These are phyloP conservation scores for Podocnemis expansa DNA, from an alignment of 2,113 vertebrate genomes.

Conservation along the genomic window DNA sequence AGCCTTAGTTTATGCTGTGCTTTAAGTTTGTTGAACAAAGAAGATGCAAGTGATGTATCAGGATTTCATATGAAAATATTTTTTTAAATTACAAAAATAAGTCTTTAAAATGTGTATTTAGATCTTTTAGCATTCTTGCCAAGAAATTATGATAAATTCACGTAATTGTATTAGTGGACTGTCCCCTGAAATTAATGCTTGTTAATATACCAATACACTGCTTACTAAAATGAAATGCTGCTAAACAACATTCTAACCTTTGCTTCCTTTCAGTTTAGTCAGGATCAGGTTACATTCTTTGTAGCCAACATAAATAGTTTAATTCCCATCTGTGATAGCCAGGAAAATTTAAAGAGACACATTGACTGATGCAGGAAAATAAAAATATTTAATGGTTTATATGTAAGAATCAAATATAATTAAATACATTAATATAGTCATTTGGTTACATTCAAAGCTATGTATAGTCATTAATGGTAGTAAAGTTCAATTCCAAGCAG, in stretches of 20 bases:
- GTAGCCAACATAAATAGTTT: constrained; percentile 2
- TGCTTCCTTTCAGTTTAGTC: background rate
- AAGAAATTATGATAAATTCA: background rate
- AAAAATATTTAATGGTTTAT: constrained; percentile 31
- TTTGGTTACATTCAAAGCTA: constrained; percentile 47
- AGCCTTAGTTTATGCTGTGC: background rate
- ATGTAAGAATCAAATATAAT: constrained; percentile 50
- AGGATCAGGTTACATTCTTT: background rate
- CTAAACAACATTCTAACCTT: background rate
- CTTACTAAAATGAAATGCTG: background rate
- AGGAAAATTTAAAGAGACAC: constrained; percentile 16
- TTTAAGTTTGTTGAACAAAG: background rate
- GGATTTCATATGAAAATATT: background rate
- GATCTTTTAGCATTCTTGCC: background rate
- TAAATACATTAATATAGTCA: constrained; percentile 37
- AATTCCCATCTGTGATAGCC: background rate
- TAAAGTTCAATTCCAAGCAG: constrained; percentile 54
- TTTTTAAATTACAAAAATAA: background rate
- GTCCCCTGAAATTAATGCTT: background rate
- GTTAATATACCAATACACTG: background rate
- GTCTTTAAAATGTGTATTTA: background rate
- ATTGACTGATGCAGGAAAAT: constrained; percentile 12
- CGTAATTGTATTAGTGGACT: background rate
- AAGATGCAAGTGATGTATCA: background rate
- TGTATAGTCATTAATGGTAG: constrained; percentile 59